Evolutionary conservation across 2,797 vertebrate species (phyloP).

Genomic region (Decapterus maruadsi): DNA sequence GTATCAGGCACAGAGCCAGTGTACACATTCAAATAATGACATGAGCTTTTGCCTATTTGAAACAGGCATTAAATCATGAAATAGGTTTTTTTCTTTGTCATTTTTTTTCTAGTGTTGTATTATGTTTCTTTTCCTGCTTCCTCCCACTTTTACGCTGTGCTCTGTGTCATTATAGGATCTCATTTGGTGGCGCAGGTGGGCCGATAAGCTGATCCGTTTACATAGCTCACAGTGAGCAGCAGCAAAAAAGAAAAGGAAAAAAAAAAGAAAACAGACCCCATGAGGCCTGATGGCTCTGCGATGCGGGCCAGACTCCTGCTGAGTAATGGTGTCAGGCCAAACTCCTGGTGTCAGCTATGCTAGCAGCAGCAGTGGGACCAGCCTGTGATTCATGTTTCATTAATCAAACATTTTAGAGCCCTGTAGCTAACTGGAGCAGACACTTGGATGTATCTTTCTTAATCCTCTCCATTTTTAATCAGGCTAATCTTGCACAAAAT

Average conservation of each 20-base stretch:
- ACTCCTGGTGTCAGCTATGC: conserved; percentile 73
- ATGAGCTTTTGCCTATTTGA: conserved; percentile 16
- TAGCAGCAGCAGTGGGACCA: conserved; percentile 65
- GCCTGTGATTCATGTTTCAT: conserved; percentile 81
- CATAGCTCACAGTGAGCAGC: conserved; percentile 59
- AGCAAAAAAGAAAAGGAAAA: conserved; percentile 32
- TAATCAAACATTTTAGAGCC: conserved; percentile 80
- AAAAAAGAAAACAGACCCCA: conserved; percentile 33
- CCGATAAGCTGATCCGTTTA: conserved; percentile 65
- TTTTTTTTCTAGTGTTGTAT: not conserved
- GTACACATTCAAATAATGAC: conserved; percentile 26
- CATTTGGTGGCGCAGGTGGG: conserved; percentile 54
- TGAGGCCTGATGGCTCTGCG: conserved; percentile 53
- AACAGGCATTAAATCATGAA: conserved; percentile 2
- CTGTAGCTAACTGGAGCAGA: conserved; percentile 65
- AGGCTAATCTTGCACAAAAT: conserved; percentile 75
- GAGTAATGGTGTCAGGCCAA: conserved; percentile 77
- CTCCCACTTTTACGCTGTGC: conserved; percentile 27
- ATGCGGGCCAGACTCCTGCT: conserved; percentile 75
- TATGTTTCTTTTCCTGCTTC: not conserved
- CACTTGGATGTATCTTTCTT: conserved; percentile 73
- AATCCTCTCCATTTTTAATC: conserved; percentile 83
- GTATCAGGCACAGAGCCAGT: conserved; percentile 31
- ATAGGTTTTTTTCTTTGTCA: not conserved
- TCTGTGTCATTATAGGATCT: conserved; percentile 47